phyloP scores from a whole-genome alignment of 2,797 vertebrate genomes.

The Salmo trutta region DNA sequence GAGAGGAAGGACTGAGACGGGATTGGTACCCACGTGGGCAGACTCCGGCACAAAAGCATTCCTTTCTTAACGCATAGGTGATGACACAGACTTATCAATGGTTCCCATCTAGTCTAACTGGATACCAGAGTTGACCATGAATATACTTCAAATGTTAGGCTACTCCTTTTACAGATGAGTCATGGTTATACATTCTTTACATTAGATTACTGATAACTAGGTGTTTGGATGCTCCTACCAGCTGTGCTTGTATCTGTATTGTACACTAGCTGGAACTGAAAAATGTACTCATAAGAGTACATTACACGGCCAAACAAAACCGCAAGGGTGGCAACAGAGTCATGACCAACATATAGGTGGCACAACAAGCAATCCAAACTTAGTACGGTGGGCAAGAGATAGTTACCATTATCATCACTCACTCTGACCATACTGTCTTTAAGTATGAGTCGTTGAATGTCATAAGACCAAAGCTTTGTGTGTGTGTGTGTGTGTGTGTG shows the following conservation, averaged over 20 bases:
- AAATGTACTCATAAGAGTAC: neutral
- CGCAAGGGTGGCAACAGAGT: neutral
- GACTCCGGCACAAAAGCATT: neutral
- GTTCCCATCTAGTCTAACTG: neutral
- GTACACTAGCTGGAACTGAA: neutral
- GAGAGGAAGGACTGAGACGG: neutral
- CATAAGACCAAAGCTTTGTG: neutral
- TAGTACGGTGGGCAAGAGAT: neutral
- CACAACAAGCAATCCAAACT: neutral
- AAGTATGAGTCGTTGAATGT: neutral
- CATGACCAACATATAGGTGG: neutral
- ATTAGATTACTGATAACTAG: neutral
- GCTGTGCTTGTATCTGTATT: neutral
- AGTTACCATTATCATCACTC: neutral
- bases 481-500: neutral
- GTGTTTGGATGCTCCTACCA: neutral
- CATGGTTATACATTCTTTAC: neutral
- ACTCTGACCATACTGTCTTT: neutral
- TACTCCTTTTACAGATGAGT: neutral
- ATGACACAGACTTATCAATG: neutral
- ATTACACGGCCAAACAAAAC: neutral
- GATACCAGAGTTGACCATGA: neutral
- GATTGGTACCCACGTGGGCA: neutral
- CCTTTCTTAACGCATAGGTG: neutral
- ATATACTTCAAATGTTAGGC: neutral